A percentile compares a stretch with the other conserved stretches of the same genome.
Conservation (phyloP, 2,797 vertebrate species). For the Artibeus lituratus region DNA sequence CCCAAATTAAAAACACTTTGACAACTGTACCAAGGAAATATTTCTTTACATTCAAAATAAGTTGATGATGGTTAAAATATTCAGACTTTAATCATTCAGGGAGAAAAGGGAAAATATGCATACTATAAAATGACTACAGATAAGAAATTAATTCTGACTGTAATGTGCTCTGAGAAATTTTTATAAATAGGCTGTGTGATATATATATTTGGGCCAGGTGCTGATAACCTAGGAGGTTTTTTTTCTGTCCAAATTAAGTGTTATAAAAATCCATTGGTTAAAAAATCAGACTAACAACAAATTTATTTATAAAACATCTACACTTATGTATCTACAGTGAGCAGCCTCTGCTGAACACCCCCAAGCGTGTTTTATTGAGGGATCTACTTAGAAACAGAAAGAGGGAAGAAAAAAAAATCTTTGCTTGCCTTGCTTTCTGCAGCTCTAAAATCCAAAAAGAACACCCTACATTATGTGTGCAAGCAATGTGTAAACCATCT, state of each 20-base stretch:
- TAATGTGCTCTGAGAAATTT: neutral
- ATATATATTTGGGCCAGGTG: neutral
- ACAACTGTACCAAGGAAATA: constrained; percentile 17
- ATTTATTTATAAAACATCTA: constrained; percentile 20
- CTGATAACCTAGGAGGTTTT: neutral
- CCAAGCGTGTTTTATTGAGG: constrained; percentile 2
- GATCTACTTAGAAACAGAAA: constrained; percentile 37
- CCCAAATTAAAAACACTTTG: constrained; percentile 16
- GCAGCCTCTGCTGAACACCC: neutral
- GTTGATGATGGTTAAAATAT: constrained; percentile 32
- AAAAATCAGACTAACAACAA: constrained; percentile 6
- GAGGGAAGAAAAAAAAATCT: neutral
- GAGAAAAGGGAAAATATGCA: neutral
- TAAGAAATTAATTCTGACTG: constrained; percentile 26
- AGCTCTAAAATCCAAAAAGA: constrained; percentile 13
- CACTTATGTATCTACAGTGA: neutral
- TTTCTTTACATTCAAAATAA: constrained; percentile 25
- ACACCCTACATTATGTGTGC: neutral
- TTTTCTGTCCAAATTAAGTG: constrained; percentile 15
- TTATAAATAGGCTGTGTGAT: neutral
- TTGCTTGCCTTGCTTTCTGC: constrained; percentile 3
- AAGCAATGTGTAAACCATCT: neutral
- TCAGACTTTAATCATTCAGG: neutral
- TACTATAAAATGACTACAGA: constrained; percentile 6
- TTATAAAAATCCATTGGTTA: neutral